phyloP scores from a whole-genome alignment of 1,140 invertebrate genomes.

The Drosophila ogumai region DNA sequence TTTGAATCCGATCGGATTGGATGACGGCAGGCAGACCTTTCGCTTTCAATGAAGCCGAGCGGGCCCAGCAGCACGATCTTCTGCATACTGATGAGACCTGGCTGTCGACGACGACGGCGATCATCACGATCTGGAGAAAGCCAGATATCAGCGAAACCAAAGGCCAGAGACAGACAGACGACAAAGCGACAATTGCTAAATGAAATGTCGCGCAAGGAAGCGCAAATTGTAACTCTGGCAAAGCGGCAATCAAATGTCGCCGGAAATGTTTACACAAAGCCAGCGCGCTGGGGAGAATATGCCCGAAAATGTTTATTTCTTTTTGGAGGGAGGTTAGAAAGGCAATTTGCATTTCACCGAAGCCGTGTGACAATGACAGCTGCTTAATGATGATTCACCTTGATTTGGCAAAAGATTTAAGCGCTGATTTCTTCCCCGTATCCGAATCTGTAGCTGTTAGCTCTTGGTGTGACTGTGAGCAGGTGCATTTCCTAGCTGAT shows the following conservation, averaged over 20 bases:
- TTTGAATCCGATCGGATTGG: conserved; percentile 21
- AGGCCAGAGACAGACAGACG: conserved; percentile 17
- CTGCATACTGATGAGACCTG: conserved; percentile 72
- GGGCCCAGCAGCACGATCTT: conserved; percentile 57
- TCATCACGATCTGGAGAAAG: conserved; percentile 77
- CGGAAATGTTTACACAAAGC: conserved; percentile 66
- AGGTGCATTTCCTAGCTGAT: conserved; percentile 55
- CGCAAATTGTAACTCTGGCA: conserved; percentile 59
- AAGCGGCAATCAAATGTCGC: conserved; percentile 48
- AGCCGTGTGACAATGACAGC: conserved; percentile 62
- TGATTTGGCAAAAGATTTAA: conserved; percentile 66
- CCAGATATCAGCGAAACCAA: conserved; percentile 42
- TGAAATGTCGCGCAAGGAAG: conserved; percentile 77
- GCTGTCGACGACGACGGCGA: conserved; percentile 26
- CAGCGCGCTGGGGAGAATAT: conserved; percentile 24
- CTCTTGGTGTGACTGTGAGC: conserved; percentile 39
- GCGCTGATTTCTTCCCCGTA: conserved; percentile 13
- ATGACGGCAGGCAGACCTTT: conserved; percentile 65
- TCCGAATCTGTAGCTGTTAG: conserved; percentile 24
- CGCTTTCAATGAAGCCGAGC: conserved; percentile 66
- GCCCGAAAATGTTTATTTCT: conserved; percentile 36
- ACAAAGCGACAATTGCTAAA: conserved; percentile 73
- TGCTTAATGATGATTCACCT: conserved; percentile 62
- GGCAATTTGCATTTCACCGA: conserved; percentile 77
- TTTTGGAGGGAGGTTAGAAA: conserved; percentile 39